Percentiles rank a stretch among this genome's conserved stretches.
These are phyloP conservation scores for Mythimna pallens DNA, from an alignment of 2,888 invertebrate species.

Conservation along the genomic window DNA sequence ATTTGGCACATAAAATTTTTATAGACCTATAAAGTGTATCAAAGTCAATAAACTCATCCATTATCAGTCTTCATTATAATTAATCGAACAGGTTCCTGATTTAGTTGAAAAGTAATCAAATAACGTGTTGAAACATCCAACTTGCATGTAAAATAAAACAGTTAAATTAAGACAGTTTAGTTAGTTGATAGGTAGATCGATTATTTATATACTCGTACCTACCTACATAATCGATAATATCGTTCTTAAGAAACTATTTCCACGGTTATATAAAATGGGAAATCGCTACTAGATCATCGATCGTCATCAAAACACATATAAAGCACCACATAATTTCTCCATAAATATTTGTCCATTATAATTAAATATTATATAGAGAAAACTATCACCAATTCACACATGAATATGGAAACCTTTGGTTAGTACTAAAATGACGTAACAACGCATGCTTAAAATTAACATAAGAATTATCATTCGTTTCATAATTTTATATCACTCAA, in stretches of 20 bases:
- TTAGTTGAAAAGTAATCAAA: constrained; percentile 52
- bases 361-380: constrained; percentile 3
- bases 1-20: constrained; percentile 60
- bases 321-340: not conserved
- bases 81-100: constrained; percentile 62
- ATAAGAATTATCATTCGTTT: constrained; percentile 10
- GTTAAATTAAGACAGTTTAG: constrained; percentile 22
- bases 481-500: constrained; percentile 36
- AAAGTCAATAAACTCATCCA: constrained; percentile 67
- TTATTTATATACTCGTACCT: not conserved
- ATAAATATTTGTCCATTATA: constrained; percentile 11
- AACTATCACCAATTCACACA: constrained; percentile 24
- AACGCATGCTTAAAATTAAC: constrained; percentile 29
- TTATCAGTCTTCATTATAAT: constrained; percentile 61
- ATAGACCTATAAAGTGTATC: constrained; percentile 59
- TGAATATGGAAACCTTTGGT: constrained; percentile 29
- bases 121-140: constrained; percentile 23
- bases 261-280: not conserved
- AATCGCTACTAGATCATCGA: not conserved
- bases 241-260: not conserved
- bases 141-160: constrained; percentile 27
- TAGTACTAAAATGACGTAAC: constrained; percentile 16
- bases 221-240: constrained; percentile 6
- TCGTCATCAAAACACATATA: not conserved
- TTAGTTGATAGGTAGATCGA: not conserved